Evolutionary conservation across 1,140 invertebrate genomes (phyloP), one percentile per base, ranked within the genome.

Genomic region (Lysiphlebus fabarum): DNA sequence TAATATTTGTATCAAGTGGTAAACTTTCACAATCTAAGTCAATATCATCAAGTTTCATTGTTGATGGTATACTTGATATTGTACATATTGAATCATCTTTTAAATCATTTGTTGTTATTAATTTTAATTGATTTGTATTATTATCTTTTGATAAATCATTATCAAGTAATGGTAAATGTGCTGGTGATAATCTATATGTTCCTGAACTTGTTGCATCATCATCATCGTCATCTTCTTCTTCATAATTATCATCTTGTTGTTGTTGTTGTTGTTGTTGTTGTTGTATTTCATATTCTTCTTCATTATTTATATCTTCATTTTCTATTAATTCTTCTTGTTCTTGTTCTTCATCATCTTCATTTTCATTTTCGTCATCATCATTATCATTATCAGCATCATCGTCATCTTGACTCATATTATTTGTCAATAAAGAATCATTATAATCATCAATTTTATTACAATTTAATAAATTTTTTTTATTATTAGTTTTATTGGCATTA

Each of bases 341-440:
- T 2, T 26, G 2, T 26, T 26, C 17, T 26, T 26, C 17, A 1
- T 3, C 17, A 17, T 17, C 17, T 17, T 3, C 17, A 17, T 17
- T 17, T 1, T 17, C 17, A 2, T 26, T 4, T 26, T 26, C 17
- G 2, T 26, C 17, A 2, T 26, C 17, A 26, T 26, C 17, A 33
- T 75, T 75, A 8, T 69, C 17, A 2, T 26, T 4, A 26, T 26
- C 17, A 33, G 74, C 74, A 8, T 69, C 74, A 6, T 62, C 71
- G 3, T 78, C 77, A 50, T 80, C 77, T 42, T 79, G 77, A 8
- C 76, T 78, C 14, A 72, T 58, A 47, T 72, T 75, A 4, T 62
- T 36, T 74, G 68, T 42, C 77, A 79, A 0, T 68, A 47, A 3
- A 69, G 67, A 44, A 53, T 67, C 0, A 3, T 60, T 53, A 12